Evolutionary conservation across 2,888 invertebrate species (phyloP), one percentile per base, ranked within the genome.

Genomic region (Drosophila nr. medialis): DNA sequence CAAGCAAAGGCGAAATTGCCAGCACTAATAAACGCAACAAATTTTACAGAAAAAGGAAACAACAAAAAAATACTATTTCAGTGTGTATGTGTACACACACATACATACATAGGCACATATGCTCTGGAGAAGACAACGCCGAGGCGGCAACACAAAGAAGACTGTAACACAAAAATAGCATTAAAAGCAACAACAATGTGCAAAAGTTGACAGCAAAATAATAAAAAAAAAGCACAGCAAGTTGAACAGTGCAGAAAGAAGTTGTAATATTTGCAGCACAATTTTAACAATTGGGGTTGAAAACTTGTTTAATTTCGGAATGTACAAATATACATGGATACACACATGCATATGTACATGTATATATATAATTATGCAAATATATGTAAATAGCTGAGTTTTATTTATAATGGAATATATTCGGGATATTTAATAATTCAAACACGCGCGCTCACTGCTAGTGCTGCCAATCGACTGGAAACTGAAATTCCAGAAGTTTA

Each of bases 21-120:
- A 80, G 54, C 50, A 70, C 66, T 68, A 82, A 85, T 60, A 84
- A 85, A 83, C 77, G 80, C 75, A 78, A 67, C 66, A 83, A 81
- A 81, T 83, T 81, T 80, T 69, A 71, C 69, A 78, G 71, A 56
- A 81, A 81, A 78, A 65, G 75, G 73, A 77, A 83, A 59, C 68
- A 77, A 76, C 64, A 83, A 79, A 64, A 77, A 72, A 75, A 72
- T 18, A 65, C 38, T 32, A 59, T 58, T 58, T 53, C 32, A 53
- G 36, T 36, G 36, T 38, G 54, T 27, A 38, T 55, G 36, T 55
- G 27, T 6, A 24, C 6, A 54, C 30, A 51, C 1, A 8, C 48
- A 10, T 15, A 5, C 48, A 48, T 10, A 18, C 48, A 48, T n/a
- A 40, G 45, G 29, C 18, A 4, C 7, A 40, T 64, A 11, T 49